Conservation (phyloP, 2,797 vertebrate genomes). For the Numenius phaeopus region DNA sequence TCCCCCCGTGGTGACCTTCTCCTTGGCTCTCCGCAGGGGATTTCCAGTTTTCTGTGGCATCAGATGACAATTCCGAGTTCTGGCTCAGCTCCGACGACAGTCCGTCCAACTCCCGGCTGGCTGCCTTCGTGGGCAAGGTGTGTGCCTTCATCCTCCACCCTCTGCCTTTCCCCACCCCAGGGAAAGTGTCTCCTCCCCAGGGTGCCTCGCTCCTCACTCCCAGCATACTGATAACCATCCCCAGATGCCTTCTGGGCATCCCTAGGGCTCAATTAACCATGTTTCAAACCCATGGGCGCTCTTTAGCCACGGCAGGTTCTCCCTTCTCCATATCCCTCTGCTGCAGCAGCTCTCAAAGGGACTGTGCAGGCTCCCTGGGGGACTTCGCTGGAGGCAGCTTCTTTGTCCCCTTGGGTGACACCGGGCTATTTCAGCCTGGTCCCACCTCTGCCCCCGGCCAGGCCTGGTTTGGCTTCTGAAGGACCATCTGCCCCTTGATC, state of each 20-base stretch:
- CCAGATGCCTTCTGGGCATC: fast-evolving
- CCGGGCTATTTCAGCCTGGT: neutral
- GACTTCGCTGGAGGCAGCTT: neutral
- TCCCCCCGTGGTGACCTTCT: neutral
- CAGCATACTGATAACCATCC: no score
- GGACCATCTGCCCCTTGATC: neutral
- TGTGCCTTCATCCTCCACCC: fast-evolving
- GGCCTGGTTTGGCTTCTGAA: neutral
- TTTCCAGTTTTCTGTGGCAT: constrained; percentile 97
- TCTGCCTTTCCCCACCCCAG: neutral
- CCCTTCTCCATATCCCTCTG: neutral
- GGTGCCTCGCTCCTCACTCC: neutral
- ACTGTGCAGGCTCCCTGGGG: fast-evolving
- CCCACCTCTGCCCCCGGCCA: neutral
- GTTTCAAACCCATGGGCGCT: fast-evolving
- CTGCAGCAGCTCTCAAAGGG: neutral
- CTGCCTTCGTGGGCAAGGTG: constrained; percentile 94
- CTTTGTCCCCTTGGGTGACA: neutral
- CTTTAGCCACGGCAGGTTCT: neutral
- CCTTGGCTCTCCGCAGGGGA: constrained; percentile 83
- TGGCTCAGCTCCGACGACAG: constrained; percentile 95
- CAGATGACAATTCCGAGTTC: constrained; percentile 98
- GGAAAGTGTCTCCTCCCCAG: neutral
- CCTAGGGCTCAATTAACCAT: fast-evolving
- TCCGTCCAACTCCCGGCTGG: constrained; percentile 88